Base-by-base conservation (phyloP, 2,888 invertebrate species). In the Cinara cedri region DNA sequence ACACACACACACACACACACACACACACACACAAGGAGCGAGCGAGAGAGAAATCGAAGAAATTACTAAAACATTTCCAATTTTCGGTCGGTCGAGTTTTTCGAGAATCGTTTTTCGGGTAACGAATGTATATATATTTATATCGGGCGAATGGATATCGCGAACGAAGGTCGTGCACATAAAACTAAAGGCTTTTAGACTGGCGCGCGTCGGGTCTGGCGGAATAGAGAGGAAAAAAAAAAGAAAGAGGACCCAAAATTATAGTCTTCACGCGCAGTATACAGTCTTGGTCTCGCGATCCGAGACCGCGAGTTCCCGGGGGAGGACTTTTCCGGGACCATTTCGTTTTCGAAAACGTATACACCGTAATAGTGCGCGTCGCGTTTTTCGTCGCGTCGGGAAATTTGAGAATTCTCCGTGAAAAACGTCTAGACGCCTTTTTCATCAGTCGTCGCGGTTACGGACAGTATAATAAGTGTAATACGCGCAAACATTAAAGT, bases 261-360 rank as follows among this genome's bases (percentile, higher is more conserved):
- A 34, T 34, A 34, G 34, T 34, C 6, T 34, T 34, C 34, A 34
- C n/a, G n/a, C n/a, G n/a, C n/a, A 49, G 14, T 13, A 14, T 49
- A 49, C 14, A 49, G 4, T 13, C 21, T 54, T 44, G 42, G 44
- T 24, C 26, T n/a, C 1, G 11, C n/a, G 19, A 10, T 16, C 44
- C 21, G 6, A 71, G 55, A 16, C 24, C 0, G 21, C 21, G 55
- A 70, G 55, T 44, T 16, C 55, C 42, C 16, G 6, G 10, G 6
- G 16, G 42, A 42, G 19, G 55, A 55, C 71, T 11, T 54, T 26
- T 55, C 24, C n/a, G 16, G 3, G 51, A 44, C 55, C 55, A 42
- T 71, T 71, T 57, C 16, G 42, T 55, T 71, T 71, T 71, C 42
- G 16, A 44, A 55, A 71, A 34, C 34, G 3, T 34, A n/a, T n/a